Conservation (phyloP, 1,140 invertebrate genomes). For the Drosophila seguyi region DNA sequence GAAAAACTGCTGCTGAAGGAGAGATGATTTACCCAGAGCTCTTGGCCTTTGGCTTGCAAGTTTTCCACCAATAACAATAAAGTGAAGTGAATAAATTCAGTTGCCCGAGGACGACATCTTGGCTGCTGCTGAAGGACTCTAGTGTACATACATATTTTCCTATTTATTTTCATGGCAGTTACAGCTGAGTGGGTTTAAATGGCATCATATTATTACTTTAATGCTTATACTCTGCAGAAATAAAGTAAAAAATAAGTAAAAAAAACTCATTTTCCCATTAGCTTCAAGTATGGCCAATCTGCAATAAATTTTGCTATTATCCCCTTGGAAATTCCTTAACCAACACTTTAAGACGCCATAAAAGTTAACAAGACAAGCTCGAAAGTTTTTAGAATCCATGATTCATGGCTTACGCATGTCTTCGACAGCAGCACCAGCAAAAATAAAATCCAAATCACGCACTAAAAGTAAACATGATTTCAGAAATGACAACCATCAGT, state of each 20-base stretch:
- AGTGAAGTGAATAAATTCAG: slow-evolving; percentile 8
- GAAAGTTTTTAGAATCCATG: background rate
- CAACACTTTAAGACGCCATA: slow-evolving; percentile 17
- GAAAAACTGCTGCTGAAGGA: background rate
- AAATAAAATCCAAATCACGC: slow-evolving; percentile 65
- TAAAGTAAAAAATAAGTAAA: background rate
- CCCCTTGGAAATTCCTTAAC: background rate
- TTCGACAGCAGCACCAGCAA: background rate
- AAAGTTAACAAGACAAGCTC: slow-evolving; percentile 12
- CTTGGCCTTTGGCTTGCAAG: slow-evolving; percentile 28
- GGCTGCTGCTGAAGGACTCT: slow-evolving; percentile 17
- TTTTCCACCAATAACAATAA: slow-evolving; percentile 21
- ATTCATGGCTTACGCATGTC: slow-evolving; percentile 30
- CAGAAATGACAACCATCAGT: slow-evolving; percentile 60
- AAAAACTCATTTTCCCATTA: background rate
- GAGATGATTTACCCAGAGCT: slow-evolving; percentile 24
- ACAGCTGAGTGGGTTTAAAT: slow-evolving; percentile 7
- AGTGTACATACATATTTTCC: background rate
- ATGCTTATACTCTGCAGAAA: background rate
- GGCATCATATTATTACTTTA: background rate
- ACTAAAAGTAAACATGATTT: slow-evolving; percentile 61
- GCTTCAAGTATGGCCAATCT: background rate
- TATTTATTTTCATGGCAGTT: slow-evolving; percentile 2
- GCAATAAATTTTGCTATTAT: slow-evolving; percentile 3
- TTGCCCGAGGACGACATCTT: slow-evolving; percentile 8